A percentile compares a stretch with the other conserved stretches of the same genome.
Evolutionary conservation across 2,113 vertebrate species (phyloP).

Genomic region (Percina caprodes): DNA sequence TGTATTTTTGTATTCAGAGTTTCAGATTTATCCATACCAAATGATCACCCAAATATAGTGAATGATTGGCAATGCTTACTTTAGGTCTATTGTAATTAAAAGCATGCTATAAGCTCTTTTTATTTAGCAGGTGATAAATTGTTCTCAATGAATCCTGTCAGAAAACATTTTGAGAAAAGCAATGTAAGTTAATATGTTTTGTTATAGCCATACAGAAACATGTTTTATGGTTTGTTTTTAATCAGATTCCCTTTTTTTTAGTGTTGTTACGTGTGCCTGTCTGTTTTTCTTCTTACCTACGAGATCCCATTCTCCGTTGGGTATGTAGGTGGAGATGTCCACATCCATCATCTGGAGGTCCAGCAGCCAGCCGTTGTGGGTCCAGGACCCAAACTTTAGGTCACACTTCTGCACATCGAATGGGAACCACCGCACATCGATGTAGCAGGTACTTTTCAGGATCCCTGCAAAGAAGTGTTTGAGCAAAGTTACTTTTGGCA

Average conservation of each 20-base stretch:
- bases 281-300: conserved; percentile 86
- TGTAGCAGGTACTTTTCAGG: conserved; percentile 91
- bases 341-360: conserved; percentile 93
- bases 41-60: neutral
- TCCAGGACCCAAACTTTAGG: conserved; percentile 95
- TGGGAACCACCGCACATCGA: conserved; percentile 94
- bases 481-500: neutral
- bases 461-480: conserved; percentile 75
- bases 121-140: neutral
- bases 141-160: neutral
- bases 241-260: neutral
- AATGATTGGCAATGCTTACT: neutral
- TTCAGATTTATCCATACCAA: neutral
- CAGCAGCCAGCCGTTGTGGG: conserved; percentile 91
- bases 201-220: neutral
- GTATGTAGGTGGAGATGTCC: conserved; percentile 91
- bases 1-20: neutral
- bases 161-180: conserved; percentile 5
- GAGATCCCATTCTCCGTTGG: conserved; percentile 94
- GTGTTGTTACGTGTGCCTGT: neutral
- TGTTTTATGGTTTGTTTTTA: no score
- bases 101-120: neutral
- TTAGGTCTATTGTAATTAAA: neutral
- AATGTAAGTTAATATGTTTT: neutral
- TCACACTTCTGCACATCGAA: conserved; percentile 94